Evolutionary conservation across 2,113 vertebrate genomes (phyloP), one percentile per base, ranked within the genome.

Genomic region (Oplegnathus fasciatus): DNA sequence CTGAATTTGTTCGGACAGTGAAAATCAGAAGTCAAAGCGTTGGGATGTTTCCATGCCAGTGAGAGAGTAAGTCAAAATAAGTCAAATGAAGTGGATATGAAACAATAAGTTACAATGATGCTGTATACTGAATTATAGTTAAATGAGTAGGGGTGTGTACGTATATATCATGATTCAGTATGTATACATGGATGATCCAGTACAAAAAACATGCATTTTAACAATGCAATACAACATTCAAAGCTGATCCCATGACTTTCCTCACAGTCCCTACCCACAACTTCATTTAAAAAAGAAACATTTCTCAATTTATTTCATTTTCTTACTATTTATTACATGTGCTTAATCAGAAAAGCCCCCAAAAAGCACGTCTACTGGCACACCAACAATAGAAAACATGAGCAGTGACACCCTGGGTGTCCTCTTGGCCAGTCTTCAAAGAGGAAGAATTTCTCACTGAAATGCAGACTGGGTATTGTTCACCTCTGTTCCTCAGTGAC

Each of bases 1-100:
- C 18, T 48, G 64, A 79, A 30, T 80, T 68, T 68, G 0, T 52
- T 67, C 69, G 78, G 65, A 82, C 60, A 74, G 32, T 9, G 20
- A 65, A 42, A 48, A 65, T 64, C 24, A 62, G 0, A 69, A 65
- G 55, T 71, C 13, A 69, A 28, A 72, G 65, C 42, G 34, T 61
- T 37, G 57, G 55, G 24, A 73, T 73, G n/a, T 72, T 70, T 54
- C 24, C 11, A 18, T 64, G 42, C 46, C 55, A 11, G n/a, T n/a
- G 1, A 57, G 18, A 22, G 2, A 42, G 14, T 14, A 9, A 13
- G n/a, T 70, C n/a, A 34, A 26, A 46, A 46, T 30, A 42, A 37
- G 80, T 73, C 0, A 32, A 40, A 37, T 30, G 20, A 42, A 34
- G 30, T 66, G 40, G 3, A 15, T 20, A 80, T 60, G 13, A 37